phyloP scores from a whole-genome alignment of 2,888 invertebrate genomes.

The Leptinotarsa tumamoca region DNA sequence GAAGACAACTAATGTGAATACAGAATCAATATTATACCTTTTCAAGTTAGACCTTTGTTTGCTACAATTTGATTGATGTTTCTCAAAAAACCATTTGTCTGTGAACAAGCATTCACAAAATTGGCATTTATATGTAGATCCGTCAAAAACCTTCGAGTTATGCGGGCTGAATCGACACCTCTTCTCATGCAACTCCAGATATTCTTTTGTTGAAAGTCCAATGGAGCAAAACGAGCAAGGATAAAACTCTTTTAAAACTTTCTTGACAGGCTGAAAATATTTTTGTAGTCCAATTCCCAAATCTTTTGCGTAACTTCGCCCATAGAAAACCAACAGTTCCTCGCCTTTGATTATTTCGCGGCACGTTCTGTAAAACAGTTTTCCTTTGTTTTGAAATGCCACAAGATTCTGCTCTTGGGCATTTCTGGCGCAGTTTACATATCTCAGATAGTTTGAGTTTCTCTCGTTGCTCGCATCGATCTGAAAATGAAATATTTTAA shows the following conservation, averaged over 20 bases:
- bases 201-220: constrained; percentile 37
- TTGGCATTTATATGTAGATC: constrained; percentile 30
- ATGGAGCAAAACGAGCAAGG: constrained; percentile 42
- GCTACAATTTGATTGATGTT: constrained; percentile 34
- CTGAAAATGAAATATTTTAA: constrained; percentile 24
- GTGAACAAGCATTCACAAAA: constrained; percentile 29
- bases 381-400: constrained; percentile 70
- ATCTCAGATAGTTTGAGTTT: constrained; percentile 71
- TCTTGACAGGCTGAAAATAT: constrained; percentile 44
- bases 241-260: constrained; percentile 30
- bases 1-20: no score
- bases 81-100: constrained; percentile 22
- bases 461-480: constrained; percentile 66
- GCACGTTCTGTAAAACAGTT: constrained; percentile 68
- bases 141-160: constrained; percentile 20
- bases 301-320: constrained; percentile 61
- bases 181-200: constrained; percentile 38
- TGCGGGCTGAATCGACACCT: constrained; percentile 40
- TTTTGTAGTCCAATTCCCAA: constrained; percentile 57
- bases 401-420: constrained; percentile 70
- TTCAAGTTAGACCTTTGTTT: neutral
- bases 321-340: constrained; percentile 67
- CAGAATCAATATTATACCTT: neutral
- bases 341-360: constrained; percentile 57
- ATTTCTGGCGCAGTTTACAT: constrained; percentile 69